Evolutionary conservation across 2,888 invertebrate genomes (phyloP), one percentile per base, ranked within the genome.

Genomic region (Drosophila borealis): DNA sequence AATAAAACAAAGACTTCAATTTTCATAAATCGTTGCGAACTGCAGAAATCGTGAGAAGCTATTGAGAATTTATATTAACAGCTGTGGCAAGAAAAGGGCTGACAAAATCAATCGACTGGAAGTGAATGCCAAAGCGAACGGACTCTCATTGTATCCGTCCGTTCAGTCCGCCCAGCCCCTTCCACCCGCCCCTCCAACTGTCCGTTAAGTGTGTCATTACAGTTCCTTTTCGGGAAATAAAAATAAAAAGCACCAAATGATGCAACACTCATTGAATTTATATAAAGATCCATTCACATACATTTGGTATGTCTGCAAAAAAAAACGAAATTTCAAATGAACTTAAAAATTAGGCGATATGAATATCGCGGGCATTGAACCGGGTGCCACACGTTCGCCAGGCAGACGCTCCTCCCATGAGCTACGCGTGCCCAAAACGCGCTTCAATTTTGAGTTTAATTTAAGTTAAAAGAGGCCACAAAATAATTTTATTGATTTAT

Each of bases 1-100:
- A 87, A 79, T 84, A 78, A 84, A 88, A 79, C 84, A 80, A 79
- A 82, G 84, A 85, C 77, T 86, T 88, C 76, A 86, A 89, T 89
- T 88, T 88, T 87, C 87, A 89, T 88, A 88, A 88, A 89, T 83
- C 83, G 78, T 78, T 78, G 81, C 74, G 63, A 77, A 65, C 59
- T 54, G 54, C 41, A 46, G 34, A 71, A 81, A 76, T 82, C 73
- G 72, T 45, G 76, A 84, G 50, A 64, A 19, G 79, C 62, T 62
- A 78, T 66, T 81, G 64, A 61, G 76, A 81, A 84, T 84, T 81
- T 70, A 70, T 80, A 86, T 86, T 80, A 82, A 84, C 82, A 87
- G 84, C 82, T 81, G 73, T 69, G 75, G 69, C 79, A 71, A 56
- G 49, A 46, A 69, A 70, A 62, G 78, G 67, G 57, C 70, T 70